These are phyloP conservation scores for Promerops cafer DNA, from an alignment of 2,113 vertebrate species.

Conservation along the genomic window DNA sequence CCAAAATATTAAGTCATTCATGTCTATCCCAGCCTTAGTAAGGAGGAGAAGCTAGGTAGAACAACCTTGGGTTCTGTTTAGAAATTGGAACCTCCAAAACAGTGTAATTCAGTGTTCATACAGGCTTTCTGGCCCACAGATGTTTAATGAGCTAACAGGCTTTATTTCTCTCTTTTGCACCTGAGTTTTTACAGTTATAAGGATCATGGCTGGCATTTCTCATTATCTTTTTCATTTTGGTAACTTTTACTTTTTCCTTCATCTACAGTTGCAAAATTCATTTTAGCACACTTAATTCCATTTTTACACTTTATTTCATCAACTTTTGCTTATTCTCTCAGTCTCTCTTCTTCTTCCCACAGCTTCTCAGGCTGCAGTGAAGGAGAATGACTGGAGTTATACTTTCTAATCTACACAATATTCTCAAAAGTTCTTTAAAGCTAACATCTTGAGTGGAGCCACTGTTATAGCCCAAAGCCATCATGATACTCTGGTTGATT, in stretches of 20 bases:
- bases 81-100: neutral
- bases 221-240: neutral
- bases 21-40: neutral
- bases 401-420: neutral
- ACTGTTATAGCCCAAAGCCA: neutral
- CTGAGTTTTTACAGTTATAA: neutral
- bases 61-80: neutral
- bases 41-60: neutral
- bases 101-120: neutral
- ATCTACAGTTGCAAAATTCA: neutral
- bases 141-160: neutral
- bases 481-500: neutral
- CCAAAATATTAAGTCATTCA: neutral
- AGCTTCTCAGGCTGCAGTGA: neutral
- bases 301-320: neutral
- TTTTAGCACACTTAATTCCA: neutral
- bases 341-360: neutral
- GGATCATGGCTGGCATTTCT: neutral
- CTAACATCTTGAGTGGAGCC: neutral
- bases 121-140: neutral
- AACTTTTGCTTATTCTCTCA: neutral
- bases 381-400: neutral
- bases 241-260: conserved; percentile 9
- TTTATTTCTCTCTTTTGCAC: neutral
- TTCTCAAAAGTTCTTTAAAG: conserved; percentile 4